A percentile compares a stretch with the other conserved stretches of the same genome.
phyloP scores from a whole-genome alignment of 2,888 invertebrate species.

The Timema podura region DNA sequence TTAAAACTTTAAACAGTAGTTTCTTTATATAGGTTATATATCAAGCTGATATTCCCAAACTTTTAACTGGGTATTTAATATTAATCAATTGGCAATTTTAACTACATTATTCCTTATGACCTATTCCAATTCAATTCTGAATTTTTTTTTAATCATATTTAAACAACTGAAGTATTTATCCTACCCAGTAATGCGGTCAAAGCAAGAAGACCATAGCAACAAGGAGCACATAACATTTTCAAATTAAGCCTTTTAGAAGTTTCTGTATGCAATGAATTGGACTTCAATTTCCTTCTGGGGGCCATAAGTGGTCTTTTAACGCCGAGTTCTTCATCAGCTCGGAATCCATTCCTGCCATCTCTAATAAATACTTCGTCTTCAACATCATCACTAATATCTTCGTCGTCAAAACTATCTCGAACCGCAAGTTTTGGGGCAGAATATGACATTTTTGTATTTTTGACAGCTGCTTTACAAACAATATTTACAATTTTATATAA shows the following conservation, averaged over 20 bases:
- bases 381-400: constrained; percentile 66
- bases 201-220: constrained; percentile 61
- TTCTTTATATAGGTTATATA: too few relatives aligned
- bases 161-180: not conserved
- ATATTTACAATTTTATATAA: too few relatives aligned
- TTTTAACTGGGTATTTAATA: too few relatives aligned
- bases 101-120: too few relatives aligned
- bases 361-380: constrained; percentile 75
- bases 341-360: constrained; percentile 62
- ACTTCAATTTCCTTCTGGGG: constrained; percentile 57
- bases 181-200: constrained; percentile 55
- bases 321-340: constrained; percentile 62
- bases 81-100: too few relatives aligned
- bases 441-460: constrained; percentile 23
- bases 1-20: too few relatives aligned
- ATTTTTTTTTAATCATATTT: not conserved
- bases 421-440: constrained; percentile 58
- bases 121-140: not conserved
- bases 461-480: too few relatives aligned
- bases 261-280: constrained; percentile 48
- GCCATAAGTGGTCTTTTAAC: constrained; percentile 71
- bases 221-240: constrained; percentile 58
- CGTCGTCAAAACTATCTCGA: constrained; percentile 64
- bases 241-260: constrained; percentile 53
- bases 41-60: too few relatives aligned